A percentile compares a stretch with the other conserved stretches of the same genome.
These are phyloP conservation scores for Ennomos erosarius DNA, from an alignment of 2,888 invertebrate genomes.

Conservation along the genomic window DNA sequence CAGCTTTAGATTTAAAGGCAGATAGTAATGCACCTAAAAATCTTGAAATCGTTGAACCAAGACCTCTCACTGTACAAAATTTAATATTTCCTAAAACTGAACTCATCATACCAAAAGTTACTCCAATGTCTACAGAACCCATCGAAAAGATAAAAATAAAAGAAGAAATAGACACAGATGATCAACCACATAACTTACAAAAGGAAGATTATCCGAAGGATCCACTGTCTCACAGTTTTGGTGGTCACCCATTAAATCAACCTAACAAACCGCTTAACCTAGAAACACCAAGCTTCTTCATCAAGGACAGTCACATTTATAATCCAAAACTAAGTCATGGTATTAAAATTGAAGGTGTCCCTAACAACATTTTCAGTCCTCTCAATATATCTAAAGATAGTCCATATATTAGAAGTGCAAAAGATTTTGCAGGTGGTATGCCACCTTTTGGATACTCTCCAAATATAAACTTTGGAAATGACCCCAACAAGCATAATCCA, in stretches of 20 bases:
- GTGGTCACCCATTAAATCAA: conserved; percentile 68
- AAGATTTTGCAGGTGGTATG: conserved; percentile 72
- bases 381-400: conserved; percentile 75
- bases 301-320: conserved; percentile 77
- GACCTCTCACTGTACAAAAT: conserved; percentile 59
- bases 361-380: conserved; percentile 75
- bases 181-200: conserved; percentile 70
- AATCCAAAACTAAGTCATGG: conserved; percentile 74
- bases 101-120: conserved; percentile 86
- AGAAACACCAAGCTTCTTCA: conserved; percentile 79
- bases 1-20: conserved; percentile 73
- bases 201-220: conserved; percentile 79
- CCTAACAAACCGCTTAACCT: conserved; percentile 75
- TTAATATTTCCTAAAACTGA: conserved; percentile 84
- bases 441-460: conserved; percentile 73
- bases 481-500: conserved; percentile 74
- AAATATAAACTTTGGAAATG: conserved; percentile 71
- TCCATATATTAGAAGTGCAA: conserved; percentile 75
- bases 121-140: conserved; percentile 80
- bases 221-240: conserved; percentile 76
- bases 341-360: conserved; percentile 77
- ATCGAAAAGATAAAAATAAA: conserved; percentile 82
- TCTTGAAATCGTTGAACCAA: conserved; percentile 63
- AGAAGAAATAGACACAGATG: conserved; percentile 80
- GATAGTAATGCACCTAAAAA: conserved; percentile 62